Percentiles rank a stretch among this genome's conserved stretches.
Conservation (phyloP, 2,888 invertebrate species). For the Onchidella celtica region DNA sequence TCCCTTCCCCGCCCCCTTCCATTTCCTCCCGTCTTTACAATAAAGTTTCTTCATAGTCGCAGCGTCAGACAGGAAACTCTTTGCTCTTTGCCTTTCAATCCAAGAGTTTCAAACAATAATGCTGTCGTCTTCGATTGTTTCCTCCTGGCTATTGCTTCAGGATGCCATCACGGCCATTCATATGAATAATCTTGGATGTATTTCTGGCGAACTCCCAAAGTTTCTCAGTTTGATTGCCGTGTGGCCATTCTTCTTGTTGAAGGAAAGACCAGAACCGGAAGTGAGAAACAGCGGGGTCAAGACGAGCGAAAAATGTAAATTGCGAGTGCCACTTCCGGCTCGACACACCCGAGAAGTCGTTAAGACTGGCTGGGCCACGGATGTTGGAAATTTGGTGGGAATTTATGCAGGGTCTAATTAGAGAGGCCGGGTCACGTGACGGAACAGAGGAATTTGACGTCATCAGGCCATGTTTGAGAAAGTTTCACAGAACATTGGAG, state of each 20-base stretch:
- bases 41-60: too few relatives aligned
- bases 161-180: conserved; percentile 1
- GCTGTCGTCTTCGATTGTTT: background rate
- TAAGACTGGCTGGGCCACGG: conserved; percentile 15
- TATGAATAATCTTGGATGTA: conserved; percentile 5
- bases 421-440: too few relatives aligned
- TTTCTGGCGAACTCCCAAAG: conserved; percentile 12
- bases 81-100: too few relatives aligned
- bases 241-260: conserved; percentile 20
- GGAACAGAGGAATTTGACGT: too few relatives aligned
- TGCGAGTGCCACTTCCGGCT: conserved; percentile 40
- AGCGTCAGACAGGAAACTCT: too few relatives aligned
- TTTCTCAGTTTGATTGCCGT: conserved; percentile 9
- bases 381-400: background rate
- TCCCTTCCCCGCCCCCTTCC: too few relatives aligned
- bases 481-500: too few relatives aligned
- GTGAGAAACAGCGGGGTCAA: conserved; percentile 29
- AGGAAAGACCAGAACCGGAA: conserved; percentile 38
- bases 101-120: too few relatives aligned
- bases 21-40: too few relatives aligned
- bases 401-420: conserved; percentile 20
- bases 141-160: conserved; percentile 9
- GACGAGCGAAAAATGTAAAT: conserved; percentile 46
- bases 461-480: too few relatives aligned
- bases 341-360: conserved; percentile 16